Evolutionary conservation across 2,797 vertebrate species (phyloP).

Genomic region (Brachymystax lenok): DNA sequence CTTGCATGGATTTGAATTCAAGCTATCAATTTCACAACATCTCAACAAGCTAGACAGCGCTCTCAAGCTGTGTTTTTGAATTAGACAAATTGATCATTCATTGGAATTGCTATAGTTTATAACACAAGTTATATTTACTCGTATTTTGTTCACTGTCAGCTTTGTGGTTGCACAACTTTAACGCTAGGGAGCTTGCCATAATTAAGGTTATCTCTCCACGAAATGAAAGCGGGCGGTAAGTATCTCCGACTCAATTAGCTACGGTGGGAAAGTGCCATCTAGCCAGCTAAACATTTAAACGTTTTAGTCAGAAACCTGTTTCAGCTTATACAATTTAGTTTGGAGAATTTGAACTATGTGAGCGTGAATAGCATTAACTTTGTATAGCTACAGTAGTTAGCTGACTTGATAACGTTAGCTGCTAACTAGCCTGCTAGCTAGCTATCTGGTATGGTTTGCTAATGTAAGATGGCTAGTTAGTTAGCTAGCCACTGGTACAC

Average conservation of each 20-base stretch:
- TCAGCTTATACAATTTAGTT: background rate
- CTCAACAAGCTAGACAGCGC: background rate
- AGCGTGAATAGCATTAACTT: background rate
- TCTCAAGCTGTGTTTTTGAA: background rate
- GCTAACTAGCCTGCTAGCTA: background rate
- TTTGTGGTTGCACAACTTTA: background rate
- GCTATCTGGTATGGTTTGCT: background rate
- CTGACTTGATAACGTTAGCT: background rate
- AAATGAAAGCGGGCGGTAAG: slow-evolving; percentile 85
- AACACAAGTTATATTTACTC: slow-evolving; percentile 14
- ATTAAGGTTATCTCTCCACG: slow-evolving; percentile 45
- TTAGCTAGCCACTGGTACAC: background rate
- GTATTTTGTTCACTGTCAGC: background rate
- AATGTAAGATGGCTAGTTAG: background rate
- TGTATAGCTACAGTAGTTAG: background rate
- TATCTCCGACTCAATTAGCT: slow-evolving; percentile 16
- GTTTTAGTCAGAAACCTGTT: background rate
- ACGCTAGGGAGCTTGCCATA: slow-evolving; percentile 11
- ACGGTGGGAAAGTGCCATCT: background rate
- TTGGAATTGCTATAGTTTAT: slow-evolving; percentile 26
- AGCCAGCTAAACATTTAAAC: background rate
- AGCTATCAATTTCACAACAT: slow-evolving; percentile 36
- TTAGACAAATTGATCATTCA: background rate
- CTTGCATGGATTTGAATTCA: slow-evolving; percentile 70
- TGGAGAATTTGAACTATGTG: background rate